Base-by-base conservation (phyloP, 2,888 invertebrate species). In the Atrina japonica region DNA sequence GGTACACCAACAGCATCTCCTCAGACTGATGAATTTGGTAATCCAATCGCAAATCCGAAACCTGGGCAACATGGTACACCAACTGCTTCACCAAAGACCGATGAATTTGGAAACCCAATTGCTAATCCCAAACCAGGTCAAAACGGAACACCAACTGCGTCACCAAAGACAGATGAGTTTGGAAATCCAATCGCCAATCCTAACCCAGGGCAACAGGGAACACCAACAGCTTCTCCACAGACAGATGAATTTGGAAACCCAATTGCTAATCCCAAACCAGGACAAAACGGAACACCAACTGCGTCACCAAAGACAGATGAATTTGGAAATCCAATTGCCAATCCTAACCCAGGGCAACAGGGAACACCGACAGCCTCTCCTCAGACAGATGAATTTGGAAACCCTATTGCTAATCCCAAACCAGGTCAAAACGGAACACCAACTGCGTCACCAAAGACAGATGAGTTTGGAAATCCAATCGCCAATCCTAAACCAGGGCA, bases 41-140 rank as follows among this genome's bases (percentile, higher is more conserved):
- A 67, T 27, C 67, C 67, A 16, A 52, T 60, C 18, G n/a, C 23
- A 23, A 67, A 45, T 27, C 14, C 41, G 3, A 21, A 29, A 18
- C 40, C 55, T 11, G 43, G 43, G 23, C 72, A 69, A 40, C 64
- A 63, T n/a, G 53, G 45, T 7, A 56, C 59, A 16, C n/a, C n/a
- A n/a, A n/a, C n/a, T n/a, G n/a, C n/a, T n/a, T n/a, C n/a, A n/a
- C 89, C 89, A 7, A 89, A 90, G 68, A 83, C 82, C 43, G 90
- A 90, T 65, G 76, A 74, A 5, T 81, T 89, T 29, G 66, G 77
- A 1, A 70, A 78, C 16, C 75, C 85, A 16, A 66, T 78, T 16
- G 43, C 66, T 5, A 23, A 50, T 6, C 63, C 63, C 35, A 21
- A 29, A 1, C 21, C 58, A 14, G 67, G 43, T 25, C 3, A 35